These are phyloP conservation scores for Melanerpes aurifrons DNA, from an alignment of 2,113 vertebrate species.

Conservation along the genomic window DNA sequence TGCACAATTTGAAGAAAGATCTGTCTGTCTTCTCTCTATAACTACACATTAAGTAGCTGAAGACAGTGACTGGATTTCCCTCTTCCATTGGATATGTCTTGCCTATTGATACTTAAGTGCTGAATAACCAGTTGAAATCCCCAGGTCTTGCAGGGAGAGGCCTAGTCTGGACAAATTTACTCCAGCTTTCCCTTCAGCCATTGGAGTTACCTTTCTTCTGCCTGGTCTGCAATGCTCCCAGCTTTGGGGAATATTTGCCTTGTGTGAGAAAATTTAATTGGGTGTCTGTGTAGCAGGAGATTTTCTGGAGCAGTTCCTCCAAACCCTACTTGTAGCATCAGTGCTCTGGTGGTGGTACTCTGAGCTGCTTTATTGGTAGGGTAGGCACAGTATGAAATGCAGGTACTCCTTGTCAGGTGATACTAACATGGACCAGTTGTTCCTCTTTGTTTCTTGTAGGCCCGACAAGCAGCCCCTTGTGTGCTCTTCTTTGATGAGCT, in stretches of 20 bases:
- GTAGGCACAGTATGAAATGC: not conserved
- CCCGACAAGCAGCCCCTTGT: constrained; percentile 95
- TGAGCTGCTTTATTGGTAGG: not conserved
- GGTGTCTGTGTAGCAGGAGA: not conserved
- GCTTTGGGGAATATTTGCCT: not conserved
- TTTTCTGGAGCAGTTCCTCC: not conserved
- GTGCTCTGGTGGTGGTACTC: not conserved
- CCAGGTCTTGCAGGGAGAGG: not conserved
- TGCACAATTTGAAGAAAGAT: not conserved
- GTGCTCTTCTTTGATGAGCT: constrained; percentile 98
- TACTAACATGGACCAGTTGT: not conserved
- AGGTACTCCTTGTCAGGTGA: rapidly evolving
- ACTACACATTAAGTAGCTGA: not conserved
- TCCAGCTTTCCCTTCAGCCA: not conserved
- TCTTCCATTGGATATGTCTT: rapidly evolving
- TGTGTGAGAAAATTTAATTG: not conserved
- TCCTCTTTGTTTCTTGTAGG: constrained; percentile 64
- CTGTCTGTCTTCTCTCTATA: not conserved
- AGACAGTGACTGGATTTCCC: rapidly evolving
- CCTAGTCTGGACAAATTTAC: not conserved
- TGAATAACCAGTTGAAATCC: not conserved
- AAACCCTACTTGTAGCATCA: not conserved
- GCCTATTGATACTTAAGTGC: not conserved
- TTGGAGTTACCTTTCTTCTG: not conserved
- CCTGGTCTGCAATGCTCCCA: not conserved